phyloP scores from a whole-genome alignment of 2,888 invertebrate species.

The Meiosimyza platycephala region DNA sequence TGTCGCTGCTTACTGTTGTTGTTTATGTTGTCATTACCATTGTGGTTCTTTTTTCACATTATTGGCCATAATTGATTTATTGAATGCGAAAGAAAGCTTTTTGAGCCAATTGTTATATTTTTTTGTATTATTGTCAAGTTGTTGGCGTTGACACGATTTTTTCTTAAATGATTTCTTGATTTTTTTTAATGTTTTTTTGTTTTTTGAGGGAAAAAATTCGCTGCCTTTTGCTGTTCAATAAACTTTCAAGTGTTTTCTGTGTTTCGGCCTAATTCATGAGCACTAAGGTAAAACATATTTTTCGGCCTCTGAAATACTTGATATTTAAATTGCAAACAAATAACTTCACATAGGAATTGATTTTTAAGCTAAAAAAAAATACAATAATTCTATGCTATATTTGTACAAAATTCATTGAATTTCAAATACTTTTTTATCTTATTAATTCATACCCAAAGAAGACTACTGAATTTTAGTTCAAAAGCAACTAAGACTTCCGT shows the following conservation, averaged over 20 bases:
- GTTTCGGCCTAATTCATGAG: too few species aligned
- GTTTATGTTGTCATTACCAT: constrained; percentile 1
- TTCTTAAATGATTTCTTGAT: constrained; percentile 20
- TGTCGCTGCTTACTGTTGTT: neutral
- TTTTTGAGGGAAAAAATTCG: neutral
- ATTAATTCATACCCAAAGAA: too few species aligned
- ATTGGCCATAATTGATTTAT: constrained; percentile 11
- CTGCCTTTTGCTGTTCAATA: neutral
- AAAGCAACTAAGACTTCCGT: too few species aligned
- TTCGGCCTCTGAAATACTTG: too few species aligned
- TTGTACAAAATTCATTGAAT: too few species aligned
- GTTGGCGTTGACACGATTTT: neutral
- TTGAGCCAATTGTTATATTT: neutral
- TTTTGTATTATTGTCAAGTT: constrained; percentile 1
- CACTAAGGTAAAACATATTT: too few species aligned
- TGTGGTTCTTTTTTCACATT: neutral
- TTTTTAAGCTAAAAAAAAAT: too few species aligned
- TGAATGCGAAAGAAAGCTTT: neutral
- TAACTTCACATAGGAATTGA: too few species aligned
- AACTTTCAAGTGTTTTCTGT: constrained; percentile 1
- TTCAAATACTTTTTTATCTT: too few species aligned
- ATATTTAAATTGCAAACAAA: too few species aligned
- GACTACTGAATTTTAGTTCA: too few species aligned
- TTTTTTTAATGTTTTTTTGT: neutral
- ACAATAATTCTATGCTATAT: too few species aligned